A percentile compares a stretch with the other conserved stretches of the same genome.
These are phyloP conservation scores for Gadopsis marmoratus DNA, from an alignment of 2,797 vertebrate species.

Conservation along the genomic window DNA sequence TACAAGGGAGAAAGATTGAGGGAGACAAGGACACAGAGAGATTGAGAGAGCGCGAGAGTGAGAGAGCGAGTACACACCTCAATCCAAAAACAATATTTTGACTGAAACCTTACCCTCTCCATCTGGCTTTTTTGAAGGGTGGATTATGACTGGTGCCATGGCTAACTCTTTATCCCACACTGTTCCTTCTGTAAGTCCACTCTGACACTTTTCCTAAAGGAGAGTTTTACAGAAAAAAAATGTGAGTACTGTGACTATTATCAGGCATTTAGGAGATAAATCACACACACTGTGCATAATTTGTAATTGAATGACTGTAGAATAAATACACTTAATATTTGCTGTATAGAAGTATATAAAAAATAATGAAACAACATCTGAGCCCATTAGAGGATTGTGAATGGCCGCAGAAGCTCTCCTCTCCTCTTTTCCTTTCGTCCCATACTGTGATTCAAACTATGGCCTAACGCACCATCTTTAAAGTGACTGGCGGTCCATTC, in stretches of 20 bases:
- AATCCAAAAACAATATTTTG: conserved; percentile 89
- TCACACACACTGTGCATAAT: conserved; percentile 4
- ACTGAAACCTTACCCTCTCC: conserved; percentile 87
- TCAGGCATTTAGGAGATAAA: conserved; percentile 42
- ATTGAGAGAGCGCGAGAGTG: conserved; percentile 62
- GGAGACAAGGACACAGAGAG: conserved; percentile 67
- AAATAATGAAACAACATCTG: conserved; percentile 14
- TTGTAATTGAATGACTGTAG: conserved; percentile 16
- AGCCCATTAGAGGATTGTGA: conserved; percentile 8
- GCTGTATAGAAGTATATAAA: conserved; percentile 5
- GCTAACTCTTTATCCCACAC: conserved; percentile 82
- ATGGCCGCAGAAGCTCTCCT: background rate
- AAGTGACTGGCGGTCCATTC: conserved; percentile 70
- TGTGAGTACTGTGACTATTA: conserved; percentile 43
- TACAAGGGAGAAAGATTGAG: conserved; percentile 64
- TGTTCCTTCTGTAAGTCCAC: conserved; percentile 79
- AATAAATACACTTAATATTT: conserved; percentile 11
- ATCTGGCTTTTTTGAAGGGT: conserved; percentile 90
- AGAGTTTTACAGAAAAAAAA: conserved; percentile 65
- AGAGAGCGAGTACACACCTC: conserved; percentile 77
- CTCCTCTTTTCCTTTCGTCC: conserved; percentile 17
- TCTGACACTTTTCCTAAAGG: conserved; percentile 71
- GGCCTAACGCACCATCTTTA: conserved; percentile 66
- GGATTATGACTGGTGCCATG: conserved; percentile 86
- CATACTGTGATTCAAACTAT: conserved; percentile 58